These are phyloP conservation scores for Achroia grisella DNA, from an alignment of 1,140 invertebrate genomes.

Conservation along the genomic window DNA sequence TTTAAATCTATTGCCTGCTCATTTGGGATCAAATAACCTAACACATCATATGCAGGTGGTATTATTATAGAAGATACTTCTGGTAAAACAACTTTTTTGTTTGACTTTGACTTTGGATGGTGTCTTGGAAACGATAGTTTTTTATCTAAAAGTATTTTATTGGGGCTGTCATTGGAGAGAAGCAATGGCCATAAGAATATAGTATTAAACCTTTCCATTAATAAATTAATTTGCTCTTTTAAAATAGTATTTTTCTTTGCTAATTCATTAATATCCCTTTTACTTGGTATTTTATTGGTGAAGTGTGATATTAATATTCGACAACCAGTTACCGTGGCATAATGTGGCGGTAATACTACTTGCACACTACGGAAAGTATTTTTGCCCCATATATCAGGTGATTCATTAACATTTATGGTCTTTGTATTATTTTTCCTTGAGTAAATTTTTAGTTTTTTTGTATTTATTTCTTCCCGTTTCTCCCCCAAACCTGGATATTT, in stretches of 20 bases:
- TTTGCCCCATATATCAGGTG: slow-evolving; percentile 47
- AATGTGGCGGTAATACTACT: slow-evolving; percentile 52
- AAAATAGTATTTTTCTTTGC: slow-evolving; percentile 31
- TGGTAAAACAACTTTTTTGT: background rate
- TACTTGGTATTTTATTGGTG: slow-evolving; percentile 8
- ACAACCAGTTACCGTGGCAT: slow-evolving; percentile 50
- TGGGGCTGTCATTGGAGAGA: slow-evolving; percentile 37
- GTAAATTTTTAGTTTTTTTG: slow-evolving; percentile 45
- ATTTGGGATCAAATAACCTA: background rate
- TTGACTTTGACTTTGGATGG: background rate
- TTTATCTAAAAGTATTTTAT: slow-evolving; percentile 1
- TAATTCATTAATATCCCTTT: slow-evolving; percentile 23
- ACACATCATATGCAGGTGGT: background rate
- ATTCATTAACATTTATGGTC: slow-evolving; percentile 14
- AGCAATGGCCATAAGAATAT: slow-evolving; percentile 58
- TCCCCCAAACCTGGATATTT: slow-evolving; percentile 28
- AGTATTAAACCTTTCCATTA: slow-evolving; percentile 45
- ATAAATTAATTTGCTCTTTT: slow-evolving; percentile 25
- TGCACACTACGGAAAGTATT: slow-evolving; percentile 16
- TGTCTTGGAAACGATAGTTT: background rate
- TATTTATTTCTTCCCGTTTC: slow-evolving; percentile 13
- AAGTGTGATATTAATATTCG: slow-evolving; percentile 37
- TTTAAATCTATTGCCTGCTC: slow-evolving; percentile 11
- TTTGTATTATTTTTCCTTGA: slow-evolving; percentile 33
- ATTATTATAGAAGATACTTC: background rate